phyloP scores from a whole-genome alignment of 1,140 invertebrate species.

The Zaprionus vittiger region DNA sequence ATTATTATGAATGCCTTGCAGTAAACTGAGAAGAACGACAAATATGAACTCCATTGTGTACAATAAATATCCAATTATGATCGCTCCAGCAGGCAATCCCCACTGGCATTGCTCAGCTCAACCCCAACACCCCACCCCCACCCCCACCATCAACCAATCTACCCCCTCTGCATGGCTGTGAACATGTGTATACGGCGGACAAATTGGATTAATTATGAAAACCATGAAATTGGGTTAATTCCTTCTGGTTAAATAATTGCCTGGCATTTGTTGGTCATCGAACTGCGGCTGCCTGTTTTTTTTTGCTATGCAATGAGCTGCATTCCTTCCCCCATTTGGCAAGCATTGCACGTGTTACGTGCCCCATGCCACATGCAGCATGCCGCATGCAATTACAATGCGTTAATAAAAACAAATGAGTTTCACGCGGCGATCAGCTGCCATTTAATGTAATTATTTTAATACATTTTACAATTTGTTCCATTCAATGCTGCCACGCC shows the following conservation, averaged over 20 bases:
- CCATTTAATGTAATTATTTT: conserved; percentile 81
- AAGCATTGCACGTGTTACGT: conserved; percentile 9
- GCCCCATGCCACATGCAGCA: conserved; percentile 42
- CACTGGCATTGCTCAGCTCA: neutral
- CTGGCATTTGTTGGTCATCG: conserved; percentile 46
- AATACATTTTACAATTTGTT: conserved; percentile 73
- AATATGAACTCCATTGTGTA: conserved; percentile 65
- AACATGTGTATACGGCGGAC: conserved; percentile 21
- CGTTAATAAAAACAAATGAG: conserved; percentile 80
- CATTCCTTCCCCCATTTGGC: neutral
- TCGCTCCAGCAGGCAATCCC: conserved; percentile 28
- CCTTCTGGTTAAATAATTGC: conserved; percentile 75
- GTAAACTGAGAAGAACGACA: conserved; percentile 7
- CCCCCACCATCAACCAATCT: neutral
- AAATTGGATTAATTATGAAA: conserved; percentile 81
- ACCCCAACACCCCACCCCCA: neutral
- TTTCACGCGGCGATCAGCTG: conserved; percentile 65
- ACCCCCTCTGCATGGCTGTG: conserved; percentile 6
- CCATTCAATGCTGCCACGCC: conserved; percentile 30
- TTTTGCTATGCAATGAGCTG: conserved; percentile 12
- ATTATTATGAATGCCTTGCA: neutral
- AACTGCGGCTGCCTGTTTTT: conserved; percentile 40
- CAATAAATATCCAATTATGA: conserved; percentile 81
- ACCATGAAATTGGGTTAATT: conserved; percentile 80
- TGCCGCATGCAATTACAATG: conserved; percentile 56